Evolutionary conservation across 2,888 invertebrate species (phyloP).

Genomic region (Troides helena): DNA sequence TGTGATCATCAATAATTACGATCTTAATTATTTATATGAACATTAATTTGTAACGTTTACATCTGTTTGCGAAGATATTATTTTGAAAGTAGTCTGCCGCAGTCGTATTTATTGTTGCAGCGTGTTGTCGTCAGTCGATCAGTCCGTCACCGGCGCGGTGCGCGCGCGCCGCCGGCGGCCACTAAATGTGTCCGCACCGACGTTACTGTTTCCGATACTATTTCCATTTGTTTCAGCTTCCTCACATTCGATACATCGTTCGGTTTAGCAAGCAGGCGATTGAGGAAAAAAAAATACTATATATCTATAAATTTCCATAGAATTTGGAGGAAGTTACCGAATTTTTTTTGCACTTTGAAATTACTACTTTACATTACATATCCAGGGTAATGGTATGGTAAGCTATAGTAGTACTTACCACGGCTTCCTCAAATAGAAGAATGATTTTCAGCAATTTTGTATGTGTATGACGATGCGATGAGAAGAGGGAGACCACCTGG

Average conservation of each 20-base stretch:
- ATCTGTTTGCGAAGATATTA: background rate
- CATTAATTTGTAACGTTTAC: background rate
- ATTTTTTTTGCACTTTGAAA: background rate
- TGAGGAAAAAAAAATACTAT: slow-evolving; percentile 49
- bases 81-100: slow-evolving; percentile 3
- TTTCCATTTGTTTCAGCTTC: slow-evolving; percentile 62
- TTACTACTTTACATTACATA: background rate
- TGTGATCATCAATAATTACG: too few relatives aligned
- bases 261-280: slow-evolving; percentile 45
- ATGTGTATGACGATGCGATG: too few relatives aligned
- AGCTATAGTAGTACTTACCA: too few relatives aligned
- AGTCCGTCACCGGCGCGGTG: slow-evolving; percentile 54
- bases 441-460: too few relatives aligned
- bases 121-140: slow-evolving; percentile 59
- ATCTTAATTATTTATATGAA: background rate
- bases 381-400: too few relatives aligned
- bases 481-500: too few relatives aligned
- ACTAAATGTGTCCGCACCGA: slow-evolving; percentile 66
- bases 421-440: too few relatives aligned
- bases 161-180: slow-evolving; percentile 39
- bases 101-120: slow-evolving; percentile 1
- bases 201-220: slow-evolving; percentile 70
- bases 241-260: slow-evolving; percentile 45
- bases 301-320: background rate
- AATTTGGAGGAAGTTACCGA: background rate